These are phyloP conservation scores for Eupithecia exiguata DNA, from an alignment of 2,888 invertebrate species.

Conservation along the genomic window DNA sequence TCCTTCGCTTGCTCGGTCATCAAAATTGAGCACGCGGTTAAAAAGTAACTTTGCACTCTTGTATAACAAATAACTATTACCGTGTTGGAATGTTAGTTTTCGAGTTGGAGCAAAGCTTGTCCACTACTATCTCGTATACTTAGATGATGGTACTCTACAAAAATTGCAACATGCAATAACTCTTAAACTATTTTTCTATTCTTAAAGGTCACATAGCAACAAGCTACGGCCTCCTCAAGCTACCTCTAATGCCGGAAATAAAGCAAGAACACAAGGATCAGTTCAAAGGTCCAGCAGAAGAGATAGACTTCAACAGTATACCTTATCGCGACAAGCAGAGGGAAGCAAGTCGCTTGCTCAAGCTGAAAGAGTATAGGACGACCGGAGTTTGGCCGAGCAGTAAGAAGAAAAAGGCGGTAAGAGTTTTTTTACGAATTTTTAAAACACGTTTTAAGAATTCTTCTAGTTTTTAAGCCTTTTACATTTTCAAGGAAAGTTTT, in stretches of 20 bases:
- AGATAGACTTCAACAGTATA: slow-evolving; percentile 89
- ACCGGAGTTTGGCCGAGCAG: slow-evolving; percentile 90
- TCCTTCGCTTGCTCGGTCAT: too few relatives aligned
- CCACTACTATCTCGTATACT: too few relatives aligned
- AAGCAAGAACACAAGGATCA: slow-evolving; percentile 85
- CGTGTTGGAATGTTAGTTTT: too few relatives aligned
- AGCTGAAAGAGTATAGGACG: slow-evolving; percentile 87
- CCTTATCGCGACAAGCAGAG: slow-evolving; percentile 91
- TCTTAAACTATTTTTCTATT: not conserved
- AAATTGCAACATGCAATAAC: too few relatives aligned
- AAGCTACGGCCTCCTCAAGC: slow-evolving; percentile 93
- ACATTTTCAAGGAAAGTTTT: not conserved
- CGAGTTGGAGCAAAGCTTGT: too few relatives aligned
- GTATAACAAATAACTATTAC: too few relatives aligned
- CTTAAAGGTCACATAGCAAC: slow-evolving; percentile 87
- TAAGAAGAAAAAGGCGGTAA: slow-evolving; percentile 82
- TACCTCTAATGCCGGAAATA: slow-evolving; percentile 98
- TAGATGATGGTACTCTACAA: too few relatives aligned
- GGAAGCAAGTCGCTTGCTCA: slow-evolving; percentile 88
- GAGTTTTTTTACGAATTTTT: slow-evolving; percentile 13
- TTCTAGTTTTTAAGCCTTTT: too few relatives aligned
- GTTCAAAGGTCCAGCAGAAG: slow-evolving; percentile 75
- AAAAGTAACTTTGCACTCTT: too few relatives aligned
- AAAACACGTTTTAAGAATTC: not conserved
- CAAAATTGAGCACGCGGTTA: too few relatives aligned